Conservation (phyloP, 2,888 invertebrate species). For the Serrognathus titanus region DNA sequence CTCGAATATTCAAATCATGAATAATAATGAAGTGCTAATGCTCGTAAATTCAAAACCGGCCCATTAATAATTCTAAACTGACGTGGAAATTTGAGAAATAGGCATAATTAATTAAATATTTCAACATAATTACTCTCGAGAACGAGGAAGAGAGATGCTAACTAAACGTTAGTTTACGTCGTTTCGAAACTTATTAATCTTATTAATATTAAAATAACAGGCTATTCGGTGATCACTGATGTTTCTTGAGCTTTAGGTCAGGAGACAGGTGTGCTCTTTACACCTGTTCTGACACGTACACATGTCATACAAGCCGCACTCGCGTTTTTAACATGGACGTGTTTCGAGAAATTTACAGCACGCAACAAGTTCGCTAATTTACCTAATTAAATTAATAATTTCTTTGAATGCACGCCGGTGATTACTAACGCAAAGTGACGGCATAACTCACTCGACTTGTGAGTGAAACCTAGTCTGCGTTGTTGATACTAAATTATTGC, state of each 20-base stretch:
- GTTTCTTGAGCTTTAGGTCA: constrained; percentile 21
- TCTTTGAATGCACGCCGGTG: constrained; percentile 6
- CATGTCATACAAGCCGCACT: constrained; percentile 29
- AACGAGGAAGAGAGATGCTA: no score
- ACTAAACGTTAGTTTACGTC: no score
- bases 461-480: no score
- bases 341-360: constrained; percentile 15
- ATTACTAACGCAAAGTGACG: background rate
- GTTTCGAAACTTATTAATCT: no score
- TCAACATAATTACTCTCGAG: no score
- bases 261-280: constrained; percentile 34
- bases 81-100: no score
- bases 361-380: constrained; percentile 17
- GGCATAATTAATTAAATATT: no score
- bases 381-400: constrained; percentile 19
- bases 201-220: background rate
- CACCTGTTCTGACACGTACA: constrained; percentile 38
- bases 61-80: no score
- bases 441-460: background rate
- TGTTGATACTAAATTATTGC: no score
- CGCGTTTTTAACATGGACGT: constrained; percentile 7
- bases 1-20: no score
- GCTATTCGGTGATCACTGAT: constrained; percentile 16
- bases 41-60: no score
- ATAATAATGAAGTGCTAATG: no score